phyloP scores from a whole-genome alignment of 2,888 invertebrate genomes.

The Caenorhabditis becei region DNA sequence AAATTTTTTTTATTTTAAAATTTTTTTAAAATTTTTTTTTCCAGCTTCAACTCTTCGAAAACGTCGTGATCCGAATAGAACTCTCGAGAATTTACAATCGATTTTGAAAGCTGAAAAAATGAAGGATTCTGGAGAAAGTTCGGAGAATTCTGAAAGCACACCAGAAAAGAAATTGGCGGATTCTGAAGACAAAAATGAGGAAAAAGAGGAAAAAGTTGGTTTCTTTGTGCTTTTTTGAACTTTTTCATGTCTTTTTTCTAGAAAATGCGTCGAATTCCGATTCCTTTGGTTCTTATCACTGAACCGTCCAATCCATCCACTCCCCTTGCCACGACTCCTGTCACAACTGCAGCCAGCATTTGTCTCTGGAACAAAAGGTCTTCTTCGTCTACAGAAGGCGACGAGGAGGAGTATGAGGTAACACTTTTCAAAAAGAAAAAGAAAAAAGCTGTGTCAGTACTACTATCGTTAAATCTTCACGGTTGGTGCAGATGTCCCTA shows the following conservation, averaged over 20 bases:
- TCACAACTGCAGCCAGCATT: slow-evolving; percentile 55
- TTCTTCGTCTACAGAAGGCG: slow-evolving; percentile 29
- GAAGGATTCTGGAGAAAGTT: slow-evolving; percentile 1
- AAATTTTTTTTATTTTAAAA: too few relatives aligned
- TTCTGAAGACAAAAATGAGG: background rate
- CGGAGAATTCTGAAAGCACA: background rate
- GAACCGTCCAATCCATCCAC: slow-evolving; percentile 72
- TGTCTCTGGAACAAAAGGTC: slow-evolving; percentile 51
- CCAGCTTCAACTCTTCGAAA: slow-evolving; percentile 48
- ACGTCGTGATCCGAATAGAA: slow-evolving; percentile 59
- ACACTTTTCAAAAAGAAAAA: background rate
- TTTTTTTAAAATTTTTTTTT: slow-evolving; percentile 19
- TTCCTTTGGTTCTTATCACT: slow-evolving; percentile 73
- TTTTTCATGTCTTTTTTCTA: too few relatives aligned
- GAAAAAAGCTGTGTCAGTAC: slow-evolving; percentile 68
- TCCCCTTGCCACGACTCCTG: slow-evolving; percentile 61
- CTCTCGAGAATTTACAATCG: slow-evolving; percentile 53
- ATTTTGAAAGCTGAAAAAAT: slow-evolving; percentile 47
- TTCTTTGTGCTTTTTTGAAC: too few relatives aligned
- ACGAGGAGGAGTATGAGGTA: slow-evolving; percentile 56
- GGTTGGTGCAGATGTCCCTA: slow-evolving; percentile 71
- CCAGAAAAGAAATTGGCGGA: slow-evolving; percentile 10
- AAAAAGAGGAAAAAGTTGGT: slow-evolving; percentile 19
- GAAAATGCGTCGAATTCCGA: slow-evolving; percentile 50
- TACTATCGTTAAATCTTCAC: slow-evolving; percentile 75